These are phyloP conservation scores for Nesoenas mayeri DNA, from an alignment of 2,113 vertebrate species.

Conservation along the genomic window DNA sequence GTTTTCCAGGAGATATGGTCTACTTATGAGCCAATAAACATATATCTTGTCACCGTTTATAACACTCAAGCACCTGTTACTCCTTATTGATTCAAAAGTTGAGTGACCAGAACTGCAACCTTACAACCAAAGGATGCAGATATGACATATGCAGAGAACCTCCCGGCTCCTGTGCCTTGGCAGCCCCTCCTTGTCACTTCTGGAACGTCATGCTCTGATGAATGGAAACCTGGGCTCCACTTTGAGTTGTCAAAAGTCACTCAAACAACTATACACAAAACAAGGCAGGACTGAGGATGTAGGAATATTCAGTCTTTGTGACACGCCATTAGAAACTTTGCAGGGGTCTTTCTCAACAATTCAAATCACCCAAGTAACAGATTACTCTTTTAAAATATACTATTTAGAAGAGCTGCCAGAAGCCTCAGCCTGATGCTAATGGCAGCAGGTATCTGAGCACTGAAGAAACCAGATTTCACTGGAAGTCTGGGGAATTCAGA, in stretches of 20 bases:
- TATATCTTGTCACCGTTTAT: too few species aligned
- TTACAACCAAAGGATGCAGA: background rate
- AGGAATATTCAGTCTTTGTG: background rate
- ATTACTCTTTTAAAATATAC: background rate
- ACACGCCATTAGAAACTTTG: background rate
- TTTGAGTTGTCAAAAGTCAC: background rate
- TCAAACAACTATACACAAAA: background rate
- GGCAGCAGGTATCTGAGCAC: background rate
- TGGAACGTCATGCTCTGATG: fast-evolving
- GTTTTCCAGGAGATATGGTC: background rate
- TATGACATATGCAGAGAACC: fast-evolving
- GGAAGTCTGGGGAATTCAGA: background rate
- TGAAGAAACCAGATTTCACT: background rate
- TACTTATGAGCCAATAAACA: background rate
- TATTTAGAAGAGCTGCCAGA: background rate
- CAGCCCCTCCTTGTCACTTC: background rate
- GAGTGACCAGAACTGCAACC: background rate
- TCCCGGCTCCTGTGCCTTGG: background rate
- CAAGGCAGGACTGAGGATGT: background rate
- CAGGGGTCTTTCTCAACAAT: background rate
- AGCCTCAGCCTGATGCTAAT: background rate
- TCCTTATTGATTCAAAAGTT: background rate
- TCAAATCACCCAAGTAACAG: background rate
- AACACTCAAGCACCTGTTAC: background rate
- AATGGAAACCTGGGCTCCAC: background rate